Base-by-base conservation (phyloP, 2,113 vertebrate genomes). In the Melanotaenia duboulayi region DNA sequence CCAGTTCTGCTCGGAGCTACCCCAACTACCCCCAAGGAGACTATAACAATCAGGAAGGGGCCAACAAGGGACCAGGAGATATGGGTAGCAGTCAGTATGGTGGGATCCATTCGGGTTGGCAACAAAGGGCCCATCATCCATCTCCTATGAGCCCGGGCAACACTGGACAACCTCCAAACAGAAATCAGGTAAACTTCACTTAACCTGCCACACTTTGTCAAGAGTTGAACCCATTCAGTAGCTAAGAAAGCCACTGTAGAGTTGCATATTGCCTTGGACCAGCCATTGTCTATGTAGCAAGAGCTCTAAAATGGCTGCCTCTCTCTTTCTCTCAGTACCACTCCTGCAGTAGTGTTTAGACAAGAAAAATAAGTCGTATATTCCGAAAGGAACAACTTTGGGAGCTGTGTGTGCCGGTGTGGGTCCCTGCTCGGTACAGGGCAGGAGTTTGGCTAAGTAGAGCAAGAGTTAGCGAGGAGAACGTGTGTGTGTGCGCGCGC, bases 221-320 rank as follows among this genome's bases (percentile, higher is more conserved):
- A 17, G 83, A 77, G 17, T 82, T 88, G 11, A 23, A 87, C 76
- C 55, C 76, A 42, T 55, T 7, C 32, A 17, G 68, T 37, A 46
- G 85, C 82, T 49, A 64, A 63, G 71, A 28, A 35, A 72, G 46
- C 40, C 78, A 42, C 55, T 23, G 76, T 54, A 49, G 80, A 88
- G 86, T 73, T 85, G 77, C 89, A 87, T 90, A 71, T 90, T 90
- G 90, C 93, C 77, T 91, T 90, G 92, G 94, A 94, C 92, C 95
- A 95, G 95, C 96, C 95, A 96, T 96, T 97, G 96, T 96, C 95
- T 95, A 87, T 91, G 91, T 93, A 93, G 91, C 92, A 78, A 86
- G 91, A 90, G 94, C 94, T 96, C 94, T 97, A 97, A 97, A 96
- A 97, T 97, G 96, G 96, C 96, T 96, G 96, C 96, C 96, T 95